phyloP scores from a whole-genome alignment of 2,797 vertebrate genomes.

The Sciurus carolinensis region DNA sequence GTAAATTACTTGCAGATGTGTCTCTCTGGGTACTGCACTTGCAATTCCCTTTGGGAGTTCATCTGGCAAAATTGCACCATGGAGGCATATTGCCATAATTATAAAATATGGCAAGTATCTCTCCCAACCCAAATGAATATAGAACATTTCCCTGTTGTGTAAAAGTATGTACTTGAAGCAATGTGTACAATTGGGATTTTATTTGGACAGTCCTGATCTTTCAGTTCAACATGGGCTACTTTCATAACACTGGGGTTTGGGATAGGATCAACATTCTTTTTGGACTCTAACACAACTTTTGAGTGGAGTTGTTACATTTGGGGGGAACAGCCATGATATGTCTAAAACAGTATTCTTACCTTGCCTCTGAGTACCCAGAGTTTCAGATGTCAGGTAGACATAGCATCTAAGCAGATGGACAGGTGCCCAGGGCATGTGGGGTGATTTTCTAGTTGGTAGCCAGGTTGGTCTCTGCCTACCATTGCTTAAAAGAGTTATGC shows the following conservation, averaged over 20 bases:
- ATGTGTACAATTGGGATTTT: neutral
- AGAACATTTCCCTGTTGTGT: slow-evolving; percentile 56
- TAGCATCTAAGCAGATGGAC: neutral
- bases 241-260: slow-evolving; percentile 1
- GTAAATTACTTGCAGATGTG: slow-evolving; percentile 84
- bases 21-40: slow-evolving; percentile 75
- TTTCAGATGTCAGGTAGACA: neutral
- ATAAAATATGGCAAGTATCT: slow-evolving; percentile 75
- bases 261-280: neutral
- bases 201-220: slow-evolving; percentile 12
- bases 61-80: slow-evolving; percentile 81
- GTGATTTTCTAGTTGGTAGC: slow-evolving; percentile 21
- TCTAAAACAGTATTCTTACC: slow-evolving; percentile 41
- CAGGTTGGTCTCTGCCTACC: neutral
- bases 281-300: slow-evolving; percentile 14
- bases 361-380: slow-evolving; percentile 1
- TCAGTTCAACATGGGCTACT: neutral
- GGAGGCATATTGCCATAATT: slow-evolving; percentile 72
- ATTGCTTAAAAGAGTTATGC: slow-evolving; percentile 4
- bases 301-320: neutral
- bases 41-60: slow-evolving; percentile 83
- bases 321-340: neutral
- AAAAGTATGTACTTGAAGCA: neutral
- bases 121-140: slow-evolving; percentile 56
- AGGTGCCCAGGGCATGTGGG: neutral